Evolutionary conservation across 2,113 vertebrate species (phyloP).

Genomic region (Hippocampus zosterae): DNA sequence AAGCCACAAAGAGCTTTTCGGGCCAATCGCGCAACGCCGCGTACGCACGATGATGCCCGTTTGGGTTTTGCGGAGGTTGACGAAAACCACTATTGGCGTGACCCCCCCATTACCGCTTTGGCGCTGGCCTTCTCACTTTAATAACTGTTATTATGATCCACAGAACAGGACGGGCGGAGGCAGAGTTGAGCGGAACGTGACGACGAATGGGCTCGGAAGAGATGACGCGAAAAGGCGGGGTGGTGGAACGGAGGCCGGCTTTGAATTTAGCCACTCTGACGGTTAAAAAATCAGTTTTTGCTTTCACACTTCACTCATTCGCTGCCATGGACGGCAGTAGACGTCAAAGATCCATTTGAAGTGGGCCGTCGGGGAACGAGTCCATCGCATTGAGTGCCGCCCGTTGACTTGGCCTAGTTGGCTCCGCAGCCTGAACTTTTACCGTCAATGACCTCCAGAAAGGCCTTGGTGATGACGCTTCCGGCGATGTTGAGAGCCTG

Average conservation of each 20-base stretch:
- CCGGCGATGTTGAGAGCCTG: slow-evolving; percentile 98
- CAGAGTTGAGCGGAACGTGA: slow-evolving; percentile 26
- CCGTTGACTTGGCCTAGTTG: too few relatives aligned
- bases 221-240: slow-evolving; percentile 45
- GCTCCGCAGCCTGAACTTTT: too few relatives aligned
- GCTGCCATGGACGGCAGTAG: too few relatives aligned
- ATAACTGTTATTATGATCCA: slow-evolving; percentile 71
- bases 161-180: slow-evolving; percentile 47
- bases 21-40: slow-evolving; percentile 29
- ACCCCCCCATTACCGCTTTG: slow-evolving; percentile 71
- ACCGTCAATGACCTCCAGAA: slow-evolving; percentile 98
- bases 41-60: slow-evolving; percentile 14
- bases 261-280: neutral
- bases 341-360: too few relatives aligned
- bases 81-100: slow-evolving; percentile 63
- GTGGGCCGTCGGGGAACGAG: too few relatives aligned
- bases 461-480: slow-evolving; percentile 96
- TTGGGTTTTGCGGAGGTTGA: slow-evolving; percentile 53
- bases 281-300: too few relatives aligned
- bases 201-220: slow-evolving; percentile 43
- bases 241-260: slow-evolving; percentile 55
- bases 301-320: too few relatives aligned
- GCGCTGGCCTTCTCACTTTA: slow-evolving; percentile 59
- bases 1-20: slow-evolving; percentile 20
- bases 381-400: too few relatives aligned